Evolutionary conservation across 2,888 invertebrate species (phyloP), one percentile per base, ranked within the genome.

Genomic region (Eristalinus sepulchralis): DNA sequence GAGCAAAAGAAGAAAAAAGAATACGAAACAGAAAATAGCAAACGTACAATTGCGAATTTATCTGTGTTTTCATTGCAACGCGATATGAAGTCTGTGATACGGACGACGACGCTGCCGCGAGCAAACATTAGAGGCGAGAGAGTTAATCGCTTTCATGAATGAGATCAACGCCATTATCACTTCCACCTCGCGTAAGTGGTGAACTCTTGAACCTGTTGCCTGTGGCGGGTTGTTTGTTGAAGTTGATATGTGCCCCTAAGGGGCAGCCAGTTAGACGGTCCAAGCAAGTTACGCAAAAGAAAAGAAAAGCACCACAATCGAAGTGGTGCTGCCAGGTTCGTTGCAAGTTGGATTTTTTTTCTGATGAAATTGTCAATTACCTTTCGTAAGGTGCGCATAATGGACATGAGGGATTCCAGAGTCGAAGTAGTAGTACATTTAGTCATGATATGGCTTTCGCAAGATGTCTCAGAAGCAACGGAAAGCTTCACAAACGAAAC

Each of bases 281-380:
- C n/a, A n/a, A n/a, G 70, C 80, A 66, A 66, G 59, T 82, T 77
- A 33, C 22, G 62, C 63, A 70, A 81, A 10, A 63, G 24, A 47
- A 64, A 59, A 57, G 66, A 63, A 63, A 66, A 47, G 70, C 63
- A 60, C 67, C 66, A 13, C 71, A 64, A 33, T 39, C 39, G 47
- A 47, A 8, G 47, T 17, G 5, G 27, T 27, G 27, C 27, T n/a
- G n/a, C n/a, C n/a, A n/a, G n/a, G n/a, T n/a, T 27, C 27, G 27
- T 5, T 27, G 27, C 27, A 27, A 27, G 27, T 2, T 5, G 27
- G 2, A 27, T 27, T 27, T 27, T 27, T 27, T 27, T 27, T 27
- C n/a, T n/a, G n/a, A n/a, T n/a, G n/a, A n/a, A n/a, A n/a, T n/a
- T n/a, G n/a, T n/a, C n/a, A n/a, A n/a, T n/a, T n/a, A n/a, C n/a